Evolutionary conservation across 2,797 vertebrate genomes (phyloP).

Genomic region (Acrocephalus scirpaceus): DNA sequence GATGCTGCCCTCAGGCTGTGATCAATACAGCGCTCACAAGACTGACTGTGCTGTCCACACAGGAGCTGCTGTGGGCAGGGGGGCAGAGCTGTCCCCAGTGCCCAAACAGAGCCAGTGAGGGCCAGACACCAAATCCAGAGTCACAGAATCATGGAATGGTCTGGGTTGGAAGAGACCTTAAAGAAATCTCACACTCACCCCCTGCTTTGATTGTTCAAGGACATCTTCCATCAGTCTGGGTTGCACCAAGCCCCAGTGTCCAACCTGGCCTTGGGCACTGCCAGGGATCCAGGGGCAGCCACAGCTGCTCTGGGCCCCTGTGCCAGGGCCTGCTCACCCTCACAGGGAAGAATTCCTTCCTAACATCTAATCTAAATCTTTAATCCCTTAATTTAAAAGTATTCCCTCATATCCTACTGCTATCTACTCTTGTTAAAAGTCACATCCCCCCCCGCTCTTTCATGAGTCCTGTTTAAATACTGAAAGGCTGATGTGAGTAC

Average conservation of each 20-base stretch:
- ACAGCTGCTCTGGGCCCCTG: neutral
- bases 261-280: neutral
- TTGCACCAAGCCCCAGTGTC: rapidly evolving
- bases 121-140: neutral
- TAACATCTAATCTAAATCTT: neutral
- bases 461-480: neutral
- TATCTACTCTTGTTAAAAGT: neutral
- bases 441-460: neutral
- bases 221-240: rapidly evolving
- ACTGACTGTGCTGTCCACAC: neutral
- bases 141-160: neutral
- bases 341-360: neutral
- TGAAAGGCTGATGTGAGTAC: neutral
- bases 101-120: neutral
- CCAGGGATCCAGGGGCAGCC: neutral
- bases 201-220: neutral
- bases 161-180: neutral
- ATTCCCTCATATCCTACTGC: neutral
- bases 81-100: rapidly evolving
- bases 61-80: neutral
- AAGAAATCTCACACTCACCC: neutral
- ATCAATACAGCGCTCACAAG: rapidly evolving
- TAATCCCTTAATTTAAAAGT: neutral
- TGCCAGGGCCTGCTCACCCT: neutral
- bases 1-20: neutral